Evolutionary conservation across 1,140 invertebrate genomes (phyloP).

Genomic region (Acromyrmex charruanus): DNA sequence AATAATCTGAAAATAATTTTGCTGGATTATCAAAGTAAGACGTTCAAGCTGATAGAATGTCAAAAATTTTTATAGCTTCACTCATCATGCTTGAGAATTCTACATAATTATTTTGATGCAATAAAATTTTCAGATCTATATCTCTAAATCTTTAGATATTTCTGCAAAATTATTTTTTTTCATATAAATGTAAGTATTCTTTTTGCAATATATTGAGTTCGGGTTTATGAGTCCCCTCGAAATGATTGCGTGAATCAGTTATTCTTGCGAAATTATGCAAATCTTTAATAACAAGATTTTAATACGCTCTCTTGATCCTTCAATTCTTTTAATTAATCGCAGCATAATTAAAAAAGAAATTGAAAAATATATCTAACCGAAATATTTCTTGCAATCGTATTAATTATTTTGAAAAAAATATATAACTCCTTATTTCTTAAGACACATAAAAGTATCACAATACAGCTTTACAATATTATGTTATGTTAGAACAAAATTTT

Average conservation of each 20-base stretch:
- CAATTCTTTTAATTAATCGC: background rate
- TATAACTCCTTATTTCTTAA: background rate
- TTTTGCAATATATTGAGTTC: too few species aligned
- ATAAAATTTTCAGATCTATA: too few species aligned
- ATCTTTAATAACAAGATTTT: background rate
- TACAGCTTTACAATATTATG: background rate
- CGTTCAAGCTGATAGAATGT: too few species aligned
- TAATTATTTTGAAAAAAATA: background rate
- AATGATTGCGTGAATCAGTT: background rate
- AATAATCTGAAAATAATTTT: too few species aligned
- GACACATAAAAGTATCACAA: background rate
- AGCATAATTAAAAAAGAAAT: background rate
- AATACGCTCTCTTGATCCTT: background rate
- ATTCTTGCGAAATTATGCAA: background rate
- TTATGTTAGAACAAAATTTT: background rate
- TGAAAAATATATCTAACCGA: background rate
- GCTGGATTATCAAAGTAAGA: too few species aligned
- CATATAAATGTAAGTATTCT: too few species aligned
- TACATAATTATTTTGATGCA: too few species aligned
- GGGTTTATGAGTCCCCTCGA: too few species aligned
- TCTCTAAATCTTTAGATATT: too few species aligned
- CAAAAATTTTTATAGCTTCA: too few species aligned
- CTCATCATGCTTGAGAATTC: too few species aligned
- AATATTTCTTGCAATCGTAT: background rate
- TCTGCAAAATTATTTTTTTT: too few species aligned